Evolutionary conservation across 2,113 vertebrate species (phyloP), one percentile per base, ranked within the genome.

Genomic region (Grantiella picta): DNA sequence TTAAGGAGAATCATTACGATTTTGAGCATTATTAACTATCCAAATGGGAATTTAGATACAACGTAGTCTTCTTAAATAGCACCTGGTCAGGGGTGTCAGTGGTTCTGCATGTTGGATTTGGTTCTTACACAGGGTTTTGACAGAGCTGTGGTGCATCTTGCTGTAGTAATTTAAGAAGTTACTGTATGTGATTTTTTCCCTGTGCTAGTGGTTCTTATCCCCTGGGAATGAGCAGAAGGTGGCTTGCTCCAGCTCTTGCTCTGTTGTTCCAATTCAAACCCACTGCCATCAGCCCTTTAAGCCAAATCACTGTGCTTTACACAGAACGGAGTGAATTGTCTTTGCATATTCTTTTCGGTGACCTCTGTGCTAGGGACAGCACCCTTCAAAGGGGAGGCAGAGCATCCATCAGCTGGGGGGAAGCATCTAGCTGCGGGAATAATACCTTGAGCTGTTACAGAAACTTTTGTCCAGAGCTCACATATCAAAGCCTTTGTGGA

Each of bases 381-480:
- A 24, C 35, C 60, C 72, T 93, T 92, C 79, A 83, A 83, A 92
- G 44, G 54, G 52, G 19, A 73, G 76, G 60, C 63, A 81, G 44
- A 86, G 29, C 75, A 64, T 91, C 52, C 50, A 52, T 90, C 56
- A 91, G 57, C 86, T 77, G 36, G 23, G 63, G 36, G 12, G 15
- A 90, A 56, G 57, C 27, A 68, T 72, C 21, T 31, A 25, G 33
- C 31, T 78, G 53, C 33, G 25, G 38, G 28, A 81, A 36, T 85
- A 61, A 7, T 80, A 69, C 28, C 49, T 81, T 81, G 83, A 81
- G 60, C 64, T 88, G 25, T 42, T 89, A 31, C 11, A 88, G 93
- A 87, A 85, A 66, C 63, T 80, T 90, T 65, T 95, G 79, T 75
- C 56, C 60, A 89, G 60, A 94, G 60, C 72, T 94, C 68, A 52